phyloP scores from a whole-genome alignment of 2,797 vertebrate species.

The Pangasius sanitwongsei region DNA sequence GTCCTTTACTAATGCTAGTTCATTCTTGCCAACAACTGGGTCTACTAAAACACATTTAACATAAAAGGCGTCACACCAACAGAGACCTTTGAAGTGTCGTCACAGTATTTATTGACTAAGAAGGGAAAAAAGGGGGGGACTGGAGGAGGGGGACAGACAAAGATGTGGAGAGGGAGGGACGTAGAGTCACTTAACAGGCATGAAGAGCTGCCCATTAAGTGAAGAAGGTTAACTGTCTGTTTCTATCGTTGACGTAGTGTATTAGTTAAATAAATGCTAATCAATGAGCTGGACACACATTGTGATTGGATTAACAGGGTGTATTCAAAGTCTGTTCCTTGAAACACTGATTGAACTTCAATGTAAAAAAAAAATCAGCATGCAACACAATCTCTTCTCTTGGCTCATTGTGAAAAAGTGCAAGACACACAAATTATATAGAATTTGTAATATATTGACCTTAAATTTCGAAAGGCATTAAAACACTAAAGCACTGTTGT shows the following conservation, averaged over 20 bases:
- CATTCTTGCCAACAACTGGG: slow-evolving; percentile 34
- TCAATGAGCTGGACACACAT: slow-evolving; percentile 20
- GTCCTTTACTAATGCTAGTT: slow-evolving; percentile 37
- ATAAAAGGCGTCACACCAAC: slow-evolving; percentile 48
- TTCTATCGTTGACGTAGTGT: slow-evolving; percentile 5
- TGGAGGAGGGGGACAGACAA: slow-evolving; percentile 4
- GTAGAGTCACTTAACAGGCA: slow-evolving; percentile 38
- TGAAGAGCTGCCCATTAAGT: slow-evolving; percentile 36
- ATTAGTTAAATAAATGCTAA: slow-evolving; percentile 27
- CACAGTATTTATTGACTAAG: slow-evolving; percentile 48
- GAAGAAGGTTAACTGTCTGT: slow-evolving; percentile 42
- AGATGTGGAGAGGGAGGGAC: slow-evolving; percentile 27
- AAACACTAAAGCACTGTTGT: background rate
- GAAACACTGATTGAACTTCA: background rate
- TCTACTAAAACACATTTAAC: slow-evolving; percentile 47
- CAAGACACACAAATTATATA: background rate
- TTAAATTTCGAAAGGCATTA: background rate
- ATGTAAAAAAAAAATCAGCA: background rate
- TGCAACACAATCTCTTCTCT: background rate
- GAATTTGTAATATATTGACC: background rate
- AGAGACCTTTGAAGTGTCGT: slow-evolving; percentile 52
- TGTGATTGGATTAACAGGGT: slow-evolving; percentile 10
- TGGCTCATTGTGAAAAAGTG: background rate
- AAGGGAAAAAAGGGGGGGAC: slow-evolving; percentile 5
- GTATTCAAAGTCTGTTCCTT: background rate